Base-by-base conservation (phyloP, 2,113 vertebrate species). In the Deroptyus accipitrinus region DNA sequence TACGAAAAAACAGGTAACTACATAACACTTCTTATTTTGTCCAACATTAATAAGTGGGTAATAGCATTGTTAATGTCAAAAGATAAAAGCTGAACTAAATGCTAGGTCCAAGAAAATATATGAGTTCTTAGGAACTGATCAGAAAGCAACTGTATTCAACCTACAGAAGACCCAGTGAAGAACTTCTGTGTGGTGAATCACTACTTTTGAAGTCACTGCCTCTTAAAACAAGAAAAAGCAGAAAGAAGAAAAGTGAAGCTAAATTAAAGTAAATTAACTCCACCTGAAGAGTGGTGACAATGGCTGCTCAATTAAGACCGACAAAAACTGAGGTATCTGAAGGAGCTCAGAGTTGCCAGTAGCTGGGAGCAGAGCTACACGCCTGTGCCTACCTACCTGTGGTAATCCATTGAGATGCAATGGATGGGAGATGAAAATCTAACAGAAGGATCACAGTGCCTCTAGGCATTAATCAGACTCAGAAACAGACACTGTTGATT, bases 271-370 rank as follows among this genome's bases (percentile, higher is more conserved):
- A 42, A 88, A 76, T 51, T 46, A 68, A 83, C 9, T 88, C 13
- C 20, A 42, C 14, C 0, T 0, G 0, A 64, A 31, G 82, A 68
- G 19, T 33, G 11, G 13, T 39, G 24, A 11, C 15, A 88, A 33
- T 7, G 23, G 7, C 17, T 61, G 51, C 22, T 33, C 70, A 46
- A 7, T 35, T 51, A 52, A 66, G 24, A 74, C 24, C 80, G 3
- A 35, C 6, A 68, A 76, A 85, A 88, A 27, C 1, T 35, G 59
- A 69, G 17, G 11, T 2, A 44, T 15, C 44, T 80, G 79, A 66
- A 92, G 79, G 63, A 86, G 61, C 3, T 69, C 25, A 37, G n/a
- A 69, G 20, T 13, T 77, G 31, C 41, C 8, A 24, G 22, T 7
- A 74, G 9, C 8, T 51, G n/a, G 75, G 39, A 88, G 23, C 16